Conservation (phyloP, 2,113 vertebrate genomes). For the Galemys pyrenaicus region DNA sequence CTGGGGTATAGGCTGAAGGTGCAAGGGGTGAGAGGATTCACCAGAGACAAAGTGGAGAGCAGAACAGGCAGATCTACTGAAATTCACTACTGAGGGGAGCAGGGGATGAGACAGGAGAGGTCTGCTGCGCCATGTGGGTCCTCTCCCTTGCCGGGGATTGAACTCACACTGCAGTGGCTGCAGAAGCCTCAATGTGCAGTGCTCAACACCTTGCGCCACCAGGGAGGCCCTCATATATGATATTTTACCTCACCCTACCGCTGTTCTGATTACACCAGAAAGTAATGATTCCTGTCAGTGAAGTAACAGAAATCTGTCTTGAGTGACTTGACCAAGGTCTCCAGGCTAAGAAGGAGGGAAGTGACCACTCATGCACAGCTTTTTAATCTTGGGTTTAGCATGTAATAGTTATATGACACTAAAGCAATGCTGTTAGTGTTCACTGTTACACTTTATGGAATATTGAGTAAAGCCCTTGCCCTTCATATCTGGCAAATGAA, state of each 20-base stretch:
- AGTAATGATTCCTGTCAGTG: neutral
- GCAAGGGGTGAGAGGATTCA: too few species aligned
- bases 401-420: neutral
- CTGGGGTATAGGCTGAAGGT: too few species aligned
- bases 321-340: neutral
- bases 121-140: too few species aligned
- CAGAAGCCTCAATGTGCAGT: too few species aligned
- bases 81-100: too few species aligned
- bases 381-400: neutral
- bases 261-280: neutral
- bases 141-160: too few species aligned
- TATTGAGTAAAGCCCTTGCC: neutral
- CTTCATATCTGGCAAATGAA: slow-evolving; percentile 17
- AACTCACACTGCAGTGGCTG: too few species aligned
- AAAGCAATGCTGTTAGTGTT: neutral
- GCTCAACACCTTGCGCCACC: too few species aligned
- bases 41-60: too few species aligned
- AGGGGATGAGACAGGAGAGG: too few species aligned
- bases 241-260: neutral
- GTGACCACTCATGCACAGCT: fast-evolving
- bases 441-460: neutral
- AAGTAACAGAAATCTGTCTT: neutral
- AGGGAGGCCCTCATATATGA: too few species aligned
- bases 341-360: neutral
- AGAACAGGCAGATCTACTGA: too few species aligned